phyloP scores from a whole-genome alignment of 92 coral and sea anemone genomes.

The Phymanthus crucifer region DNA sequence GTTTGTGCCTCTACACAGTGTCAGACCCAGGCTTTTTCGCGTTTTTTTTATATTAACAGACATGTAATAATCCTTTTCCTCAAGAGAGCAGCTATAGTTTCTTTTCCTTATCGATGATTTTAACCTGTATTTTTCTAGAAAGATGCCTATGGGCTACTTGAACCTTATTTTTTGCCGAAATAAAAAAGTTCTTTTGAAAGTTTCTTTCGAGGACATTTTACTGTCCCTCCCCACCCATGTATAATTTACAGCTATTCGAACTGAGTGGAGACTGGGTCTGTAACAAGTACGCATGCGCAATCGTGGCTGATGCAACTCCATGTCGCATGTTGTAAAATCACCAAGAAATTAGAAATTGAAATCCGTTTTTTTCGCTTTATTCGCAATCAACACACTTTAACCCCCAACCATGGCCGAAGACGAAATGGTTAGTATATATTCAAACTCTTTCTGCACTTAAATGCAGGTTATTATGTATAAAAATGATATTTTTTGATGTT shows the following conservation, averaged over 20 bases:
- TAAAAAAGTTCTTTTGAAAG: not conserved
- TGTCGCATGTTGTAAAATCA: conserved; percentile 53
- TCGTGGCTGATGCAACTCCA: conserved; percentile 86
- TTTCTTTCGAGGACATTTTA: not conserved
- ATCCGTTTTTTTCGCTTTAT: not conserved
- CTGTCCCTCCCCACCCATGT: not conserved
- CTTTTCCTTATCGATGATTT: too few species aligned
- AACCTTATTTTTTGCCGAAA: too few species aligned
- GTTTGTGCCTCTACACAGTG: too few species aligned
- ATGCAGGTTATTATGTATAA: not conserved
- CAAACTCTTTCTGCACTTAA: not conserved
- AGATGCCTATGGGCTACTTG: too few species aligned
- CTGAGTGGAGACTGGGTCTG: conserved; percentile 27
- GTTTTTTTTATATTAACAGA: too few species aligned
- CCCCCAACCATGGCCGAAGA: conserved; percentile 70
- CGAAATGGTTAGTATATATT: conserved; percentile 62
- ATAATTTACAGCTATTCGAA: not conserved
- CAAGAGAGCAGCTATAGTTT: too few species aligned
- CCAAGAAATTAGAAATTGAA: not conserved
- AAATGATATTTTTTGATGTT: not conserved
- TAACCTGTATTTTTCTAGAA: too few species aligned
- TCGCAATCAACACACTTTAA: conserved; percentile 2
- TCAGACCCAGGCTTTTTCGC: too few species aligned
- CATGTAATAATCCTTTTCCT: too few species aligned
- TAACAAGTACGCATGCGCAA: conserved; percentile 59